phyloP scores from a whole-genome alignment of 2,113 vertebrate species.

The Elaphurus davidianus region DNA sequence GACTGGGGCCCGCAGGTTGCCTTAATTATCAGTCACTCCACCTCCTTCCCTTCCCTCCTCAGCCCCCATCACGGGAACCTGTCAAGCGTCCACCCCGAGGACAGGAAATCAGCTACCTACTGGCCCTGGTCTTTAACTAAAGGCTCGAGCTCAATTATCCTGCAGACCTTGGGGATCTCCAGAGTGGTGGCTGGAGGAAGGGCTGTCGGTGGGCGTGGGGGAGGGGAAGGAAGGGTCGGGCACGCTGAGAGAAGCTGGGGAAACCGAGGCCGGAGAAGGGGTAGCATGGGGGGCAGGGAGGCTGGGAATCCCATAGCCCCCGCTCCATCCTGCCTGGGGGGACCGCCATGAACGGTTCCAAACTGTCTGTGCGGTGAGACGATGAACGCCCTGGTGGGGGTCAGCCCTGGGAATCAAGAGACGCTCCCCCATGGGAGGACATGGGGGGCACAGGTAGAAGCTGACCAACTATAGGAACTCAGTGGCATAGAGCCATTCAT shows the following conservation, averaged over 20 bases:
- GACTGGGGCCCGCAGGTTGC: neutral
- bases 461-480: neutral
- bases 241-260: neutral
- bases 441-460: neutral
- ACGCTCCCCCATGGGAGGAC: neutral
- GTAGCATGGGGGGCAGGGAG: fast-evolving
- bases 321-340: neutral
- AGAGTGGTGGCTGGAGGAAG: constrained; percentile 48
- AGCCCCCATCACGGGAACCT: constrained; percentile 39
- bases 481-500: neutral
- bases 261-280: neutral
- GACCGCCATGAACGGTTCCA: neutral
- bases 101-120: constrained; percentile 59
- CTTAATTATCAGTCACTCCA: constrained; percentile 51
- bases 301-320: neutral
- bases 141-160: constrained; percentile 70
- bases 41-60: constrained; percentile 9
- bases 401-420: neutral
- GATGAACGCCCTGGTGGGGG: neutral
- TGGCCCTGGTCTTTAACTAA: constrained; percentile 73
- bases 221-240: neutral
- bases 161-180: constrained; percentile 42
- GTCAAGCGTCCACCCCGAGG: constrained; percentile 56
- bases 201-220: neutral
- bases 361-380: neutral